Evolutionary conservation across 2,888 invertebrate genomes (phyloP).

Genomic region (Poecilobothrus nobilitatus): DNA sequence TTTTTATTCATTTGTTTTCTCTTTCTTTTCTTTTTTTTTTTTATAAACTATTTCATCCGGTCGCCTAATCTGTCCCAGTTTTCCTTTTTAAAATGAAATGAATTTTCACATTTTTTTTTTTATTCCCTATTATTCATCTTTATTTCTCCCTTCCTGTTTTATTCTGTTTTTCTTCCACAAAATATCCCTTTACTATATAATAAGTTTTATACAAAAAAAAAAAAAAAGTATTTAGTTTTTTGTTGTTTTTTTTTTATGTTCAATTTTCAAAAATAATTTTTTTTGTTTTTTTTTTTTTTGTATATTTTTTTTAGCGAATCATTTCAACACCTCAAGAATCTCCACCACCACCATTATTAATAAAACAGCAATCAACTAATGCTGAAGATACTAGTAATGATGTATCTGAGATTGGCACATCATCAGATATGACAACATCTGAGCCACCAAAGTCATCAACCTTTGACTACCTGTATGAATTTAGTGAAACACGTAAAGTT

Average conservation of each 20-base stretch:
- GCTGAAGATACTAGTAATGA: conserved; percentile 45
- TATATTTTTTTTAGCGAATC: conserved; percentile 31
- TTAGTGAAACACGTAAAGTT: conserved; percentile 84
- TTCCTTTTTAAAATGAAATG: too few relatives aligned
- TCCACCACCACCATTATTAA: conserved; percentile 29
- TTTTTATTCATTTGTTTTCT: too few relatives aligned
- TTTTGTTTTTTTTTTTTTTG: not conserved
- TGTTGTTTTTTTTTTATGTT: not conserved
- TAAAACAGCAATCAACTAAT: conserved; percentile 31
- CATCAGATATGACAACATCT: conserved; percentile 42
- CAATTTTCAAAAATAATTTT: not conserved
- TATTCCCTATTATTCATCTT: too few relatives aligned
- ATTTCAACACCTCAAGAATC: conserved; percentile 38
- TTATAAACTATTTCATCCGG: too few relatives aligned
- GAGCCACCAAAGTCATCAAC: conserved; percentile 50
- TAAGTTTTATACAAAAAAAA: not conserved
- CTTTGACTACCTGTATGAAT: conserved; percentile 83
- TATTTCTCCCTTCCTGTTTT: too few relatives aligned
- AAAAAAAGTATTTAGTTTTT: too few relatives aligned
- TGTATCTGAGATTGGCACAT: conserved; percentile 43
- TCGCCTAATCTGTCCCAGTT: too few relatives aligned
- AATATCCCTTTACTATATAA: too few relatives aligned
- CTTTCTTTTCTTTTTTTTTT: too few relatives aligned
- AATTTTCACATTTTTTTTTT: too few relatives aligned
- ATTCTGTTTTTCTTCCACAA: too few relatives aligned